A percentile compares a stretch with the other conserved stretches of the same genome.
Evolutionary conservation across 2,888 invertebrate species (phyloP).

Genomic region (Hirtodrosophila alboralis): DNA sequence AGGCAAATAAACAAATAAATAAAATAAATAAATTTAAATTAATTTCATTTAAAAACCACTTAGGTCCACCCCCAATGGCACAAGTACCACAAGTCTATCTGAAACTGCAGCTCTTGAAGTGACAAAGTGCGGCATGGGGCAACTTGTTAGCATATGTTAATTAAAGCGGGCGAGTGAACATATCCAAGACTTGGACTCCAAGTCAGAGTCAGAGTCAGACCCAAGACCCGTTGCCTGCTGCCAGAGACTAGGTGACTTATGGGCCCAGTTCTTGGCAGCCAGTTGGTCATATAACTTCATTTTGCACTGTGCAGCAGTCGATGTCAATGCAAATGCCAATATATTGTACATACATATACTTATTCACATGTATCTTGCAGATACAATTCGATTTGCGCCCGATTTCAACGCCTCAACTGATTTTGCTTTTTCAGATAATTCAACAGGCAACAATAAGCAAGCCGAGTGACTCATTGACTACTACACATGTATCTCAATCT

Average conservation of each 20-base stretch:
- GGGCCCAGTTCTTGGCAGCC: constrained; percentile 55
- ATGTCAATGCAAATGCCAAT: constrained; percentile 58
- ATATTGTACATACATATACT: too few species aligned
- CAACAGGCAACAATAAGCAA: constrained; percentile 44
- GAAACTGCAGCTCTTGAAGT: constrained; percentile 59
- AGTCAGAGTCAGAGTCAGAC: background rate
- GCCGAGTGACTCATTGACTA: constrained; percentile 64
- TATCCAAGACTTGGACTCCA: constrained; percentile 24
- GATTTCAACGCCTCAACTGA: constrained; percentile 76
- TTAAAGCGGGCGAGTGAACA: constrained; percentile 69
- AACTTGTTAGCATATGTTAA: constrained; percentile 81
- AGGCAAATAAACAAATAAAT: constrained; percentile 25
- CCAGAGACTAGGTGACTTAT: constrained; percentile 68
- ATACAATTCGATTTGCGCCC: constrained; percentile 78
- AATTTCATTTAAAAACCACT: constrained; percentile 79
- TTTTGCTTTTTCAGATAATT: constrained; percentile 53
- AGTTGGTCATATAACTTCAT: constrained; percentile 66
- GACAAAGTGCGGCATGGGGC: constrained; percentile 75
- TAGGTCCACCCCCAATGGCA: constrained; percentile 75
- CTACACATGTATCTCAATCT: constrained; percentile 65
- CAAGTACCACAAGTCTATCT: constrained; percentile 49
- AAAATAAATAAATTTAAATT: constrained; percentile 72
- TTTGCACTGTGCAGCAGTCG: constrained; percentile 41
- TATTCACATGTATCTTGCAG: constrained; percentile 49
- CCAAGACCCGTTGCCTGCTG: constrained; percentile 47